A percentile compares a stretch with the other conserved stretches of the same genome.
Conservation (phyloP, 2,113 vertebrate species). For the Apeltes quadracus region DNA sequence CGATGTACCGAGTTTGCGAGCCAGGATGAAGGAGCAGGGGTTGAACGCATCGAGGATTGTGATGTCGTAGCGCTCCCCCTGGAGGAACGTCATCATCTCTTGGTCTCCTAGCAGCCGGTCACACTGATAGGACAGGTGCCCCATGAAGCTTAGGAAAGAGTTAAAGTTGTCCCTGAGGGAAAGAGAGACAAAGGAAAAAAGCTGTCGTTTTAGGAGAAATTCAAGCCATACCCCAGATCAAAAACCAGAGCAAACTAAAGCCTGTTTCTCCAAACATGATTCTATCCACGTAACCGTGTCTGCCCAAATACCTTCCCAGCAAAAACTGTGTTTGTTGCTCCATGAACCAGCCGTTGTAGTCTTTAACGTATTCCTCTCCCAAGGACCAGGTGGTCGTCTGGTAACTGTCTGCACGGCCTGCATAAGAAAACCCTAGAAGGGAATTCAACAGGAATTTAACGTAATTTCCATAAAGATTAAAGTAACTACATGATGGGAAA, state of each 20-base stretch:
- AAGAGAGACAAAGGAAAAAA: background rate
- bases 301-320: conserved; percentile 47
- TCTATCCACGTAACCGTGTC: background rate
- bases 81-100: conserved; percentile 64
- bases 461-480: background rate
- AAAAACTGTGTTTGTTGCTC: conserved; percentile 59
- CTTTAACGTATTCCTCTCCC: conserved; percentile 57
- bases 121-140: conserved; percentile 65
- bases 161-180: conserved; percentile 60
- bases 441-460: background rate
- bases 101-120: conserved; percentile 60
- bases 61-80: conserved; percentile 63
- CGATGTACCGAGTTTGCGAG: conserved; percentile 64
- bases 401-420: conserved; percentile 44
- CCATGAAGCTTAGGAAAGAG: conserved; percentile 45
- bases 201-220: background rate
- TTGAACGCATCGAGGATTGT: conserved; percentile 70
- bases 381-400: conserved; percentile 54
- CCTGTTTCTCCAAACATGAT: background rate
- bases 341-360: conserved; percentile 53
- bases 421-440: conserved; percentile 64
- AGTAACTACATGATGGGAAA: background rate
- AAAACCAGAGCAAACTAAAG: background rate
- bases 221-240: background rate
- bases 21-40: conserved; percentile 73